Conservation (phyloP, 2,888 invertebrate genomes). For the Microdon myrmicae region DNA sequence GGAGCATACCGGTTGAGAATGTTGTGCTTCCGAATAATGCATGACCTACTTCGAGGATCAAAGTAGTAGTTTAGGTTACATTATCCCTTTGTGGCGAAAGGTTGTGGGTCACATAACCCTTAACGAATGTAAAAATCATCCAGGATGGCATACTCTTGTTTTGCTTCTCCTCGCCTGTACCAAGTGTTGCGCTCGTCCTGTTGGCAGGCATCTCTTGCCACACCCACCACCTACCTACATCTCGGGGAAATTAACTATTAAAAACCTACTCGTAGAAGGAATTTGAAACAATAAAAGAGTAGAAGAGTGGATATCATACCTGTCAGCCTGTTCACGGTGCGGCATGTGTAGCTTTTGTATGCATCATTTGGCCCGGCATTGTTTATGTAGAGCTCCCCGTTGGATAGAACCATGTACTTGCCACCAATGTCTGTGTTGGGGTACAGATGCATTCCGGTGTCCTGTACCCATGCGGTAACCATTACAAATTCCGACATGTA, state of each 20-base stretch:
- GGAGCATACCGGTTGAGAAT: conserved; percentile 11
- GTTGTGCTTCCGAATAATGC: conserved; percentile 29
- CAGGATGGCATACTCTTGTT: conserved; percentile 21
- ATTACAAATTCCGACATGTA: conserved; percentile 89
- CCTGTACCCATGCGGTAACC: conserved; percentile 90
- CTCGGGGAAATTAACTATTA: conserved; percentile 20
- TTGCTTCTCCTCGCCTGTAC: conserved; percentile 11
- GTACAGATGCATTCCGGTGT: conserved; percentile 81
- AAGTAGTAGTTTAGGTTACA: conserved; percentile 25
- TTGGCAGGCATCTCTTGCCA: too few species aligned
- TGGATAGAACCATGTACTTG: conserved; percentile 81
- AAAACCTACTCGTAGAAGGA: conserved; percentile 6
- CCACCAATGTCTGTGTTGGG: conserved; percentile 80
- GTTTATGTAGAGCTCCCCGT: conserved; percentile 86
- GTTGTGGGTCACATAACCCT: conserved; percentile 14
- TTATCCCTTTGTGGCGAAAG: conserved; percentile 5
- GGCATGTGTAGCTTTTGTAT: conserved; percentile 82
- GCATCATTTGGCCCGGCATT: conserved; percentile 82
- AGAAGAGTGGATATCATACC: conserved; percentile 61
- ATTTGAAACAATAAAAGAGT: conserved; percentile 3
- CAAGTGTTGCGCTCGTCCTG: background rate
- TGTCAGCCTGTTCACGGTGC: conserved; percentile 83
- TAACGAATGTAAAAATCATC: conserved; percentile 8
- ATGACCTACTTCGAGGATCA: conserved; percentile 30
- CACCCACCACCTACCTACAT: conserved; percentile 1